Conservation (phyloP, 2,888 invertebrate genomes). For the Erannis defoliaria region DNA sequence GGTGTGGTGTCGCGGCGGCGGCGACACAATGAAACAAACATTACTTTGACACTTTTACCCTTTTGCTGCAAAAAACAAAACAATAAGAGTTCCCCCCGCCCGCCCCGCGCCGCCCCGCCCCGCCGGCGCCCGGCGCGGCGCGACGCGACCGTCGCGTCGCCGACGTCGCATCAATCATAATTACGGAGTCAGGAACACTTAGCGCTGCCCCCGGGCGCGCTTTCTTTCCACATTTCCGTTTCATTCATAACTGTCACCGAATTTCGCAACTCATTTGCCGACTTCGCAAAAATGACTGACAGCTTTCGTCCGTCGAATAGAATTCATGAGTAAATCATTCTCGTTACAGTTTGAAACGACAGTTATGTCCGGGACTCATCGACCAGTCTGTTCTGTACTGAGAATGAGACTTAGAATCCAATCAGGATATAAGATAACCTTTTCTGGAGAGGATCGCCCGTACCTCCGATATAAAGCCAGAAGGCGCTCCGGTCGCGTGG, state of each 20-base stretch:
- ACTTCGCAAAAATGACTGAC: conserved; percentile 27
- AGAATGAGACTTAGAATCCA: no score
- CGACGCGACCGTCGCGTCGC: conserved; percentile 12
- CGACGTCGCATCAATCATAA: conserved; percentile 41
- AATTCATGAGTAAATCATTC: conserved; percentile 24
- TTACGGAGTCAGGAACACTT: conserved; percentile 41
- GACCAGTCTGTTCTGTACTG: conserved; percentile 20
- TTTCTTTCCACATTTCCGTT: conserved; percentile 36
- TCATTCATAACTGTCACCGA: conserved; percentile 45
- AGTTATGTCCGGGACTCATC: conserved; percentile 15
- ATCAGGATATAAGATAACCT: conserved; percentile 10
- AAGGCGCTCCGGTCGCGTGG: no score
- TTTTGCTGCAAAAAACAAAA: conserved; percentile 27
- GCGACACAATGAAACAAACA: conserved; percentile 30
- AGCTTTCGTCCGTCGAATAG: conserved; percentile 19
- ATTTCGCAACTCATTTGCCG: conserved; percentile 41
- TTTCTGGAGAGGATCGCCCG: no score
- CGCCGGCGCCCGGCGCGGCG: conserved; percentile 4
- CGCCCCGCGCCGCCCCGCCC: not conserved
- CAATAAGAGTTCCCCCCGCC: conserved; percentile 3
- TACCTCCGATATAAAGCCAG: no score
- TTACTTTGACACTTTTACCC: conserved; percentile 20
- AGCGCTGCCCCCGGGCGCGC: conserved; percentile 25
- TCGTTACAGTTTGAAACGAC: conserved; percentile 12
- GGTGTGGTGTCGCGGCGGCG: no score